Percentiles rank a stretch among this genome's conserved stretches.
Conservation (phyloP, 1,140 invertebrate species). For the Chironomus tepperi region DNA sequence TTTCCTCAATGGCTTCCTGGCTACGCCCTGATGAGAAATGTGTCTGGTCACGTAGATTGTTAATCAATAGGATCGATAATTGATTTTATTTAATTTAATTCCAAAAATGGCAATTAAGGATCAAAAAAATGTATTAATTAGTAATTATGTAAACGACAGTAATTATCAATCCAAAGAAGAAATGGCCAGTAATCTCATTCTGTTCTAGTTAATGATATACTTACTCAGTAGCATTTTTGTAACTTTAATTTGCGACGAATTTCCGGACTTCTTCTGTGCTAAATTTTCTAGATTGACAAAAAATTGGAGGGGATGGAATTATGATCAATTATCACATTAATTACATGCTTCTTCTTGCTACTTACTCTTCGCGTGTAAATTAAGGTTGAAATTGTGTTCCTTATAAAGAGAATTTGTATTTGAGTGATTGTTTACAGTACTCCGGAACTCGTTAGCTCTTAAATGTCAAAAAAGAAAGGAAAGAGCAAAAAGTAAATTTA, state of each 20-base stretch:
- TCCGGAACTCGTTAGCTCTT: neutral
- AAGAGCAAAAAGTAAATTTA: too few species aligned
- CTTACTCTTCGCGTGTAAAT: neutral
- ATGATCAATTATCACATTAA: neutral
- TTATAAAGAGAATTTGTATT: neutral
- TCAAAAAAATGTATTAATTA: too few species aligned
- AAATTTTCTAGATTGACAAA: neutral
- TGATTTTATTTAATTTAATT: too few species aligned
- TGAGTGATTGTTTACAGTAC: neutral
- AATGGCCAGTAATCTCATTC: too few species aligned
- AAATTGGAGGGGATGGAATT: neutral
- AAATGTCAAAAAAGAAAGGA: neutral
- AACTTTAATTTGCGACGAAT: slow-evolving; percentile 55
- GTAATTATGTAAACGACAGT: too few species aligned
- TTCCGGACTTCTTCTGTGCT: slow-evolving; percentile 32
- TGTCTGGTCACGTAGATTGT: too few species aligned
- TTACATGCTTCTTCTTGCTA: neutral
- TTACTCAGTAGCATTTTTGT: slow-evolving; percentile 65
- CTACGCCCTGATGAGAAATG: too few species aligned
- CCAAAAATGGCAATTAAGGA: too few species aligned
- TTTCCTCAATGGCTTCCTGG: too few species aligned
- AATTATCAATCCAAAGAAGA: too few species aligned
- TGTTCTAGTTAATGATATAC: too few species aligned
- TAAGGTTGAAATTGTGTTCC: neutral
- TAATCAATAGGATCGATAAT: too few species aligned